Conservation (phyloP, 2,888 invertebrate genomes). For the Bimastos eiseni region DNA sequence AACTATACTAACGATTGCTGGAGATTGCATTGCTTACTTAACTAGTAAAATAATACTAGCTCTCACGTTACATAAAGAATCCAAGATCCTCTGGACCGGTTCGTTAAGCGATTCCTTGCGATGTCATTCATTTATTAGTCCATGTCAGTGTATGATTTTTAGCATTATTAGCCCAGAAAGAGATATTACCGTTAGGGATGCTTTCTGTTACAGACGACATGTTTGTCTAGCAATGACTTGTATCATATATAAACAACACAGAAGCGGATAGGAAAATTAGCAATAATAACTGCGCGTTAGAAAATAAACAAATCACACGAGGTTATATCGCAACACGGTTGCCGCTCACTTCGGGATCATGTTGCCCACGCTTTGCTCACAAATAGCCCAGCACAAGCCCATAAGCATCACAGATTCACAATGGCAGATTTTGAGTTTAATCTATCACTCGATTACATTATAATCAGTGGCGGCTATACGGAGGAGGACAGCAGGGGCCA, state of each 20-base stretch:
- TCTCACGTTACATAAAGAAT: not conserved
- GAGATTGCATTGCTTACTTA: not conserved
- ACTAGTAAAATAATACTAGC: too few species aligned
- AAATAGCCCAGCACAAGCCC: not conserved
- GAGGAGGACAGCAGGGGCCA: too few species aligned
- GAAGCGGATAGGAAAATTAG: not conserved
- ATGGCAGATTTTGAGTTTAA: not conserved
- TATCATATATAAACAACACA: not conserved
- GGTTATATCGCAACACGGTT: not conserved
- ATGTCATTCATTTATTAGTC: not conserved
- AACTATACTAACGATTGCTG: not conserved
- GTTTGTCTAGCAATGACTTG: not conserved
- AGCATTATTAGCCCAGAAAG: not conserved
- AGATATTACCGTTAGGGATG: not conserved
- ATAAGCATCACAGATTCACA: too few species aligned
- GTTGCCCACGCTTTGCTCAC: not conserved
- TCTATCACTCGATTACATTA: too few species aligned
- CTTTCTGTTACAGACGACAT: not conserved
- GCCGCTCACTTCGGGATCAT: not conserved
- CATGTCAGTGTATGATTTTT: not conserved
- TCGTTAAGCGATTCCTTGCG: too few species aligned
- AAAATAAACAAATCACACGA: slow-evolving; percentile 13
- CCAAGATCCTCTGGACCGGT: not conserved
- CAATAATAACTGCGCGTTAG: not conserved
- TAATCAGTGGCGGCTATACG: too few species aligned